Conservation (phyloP, 1,140 invertebrate species). For the Formica selysi region DNA sequence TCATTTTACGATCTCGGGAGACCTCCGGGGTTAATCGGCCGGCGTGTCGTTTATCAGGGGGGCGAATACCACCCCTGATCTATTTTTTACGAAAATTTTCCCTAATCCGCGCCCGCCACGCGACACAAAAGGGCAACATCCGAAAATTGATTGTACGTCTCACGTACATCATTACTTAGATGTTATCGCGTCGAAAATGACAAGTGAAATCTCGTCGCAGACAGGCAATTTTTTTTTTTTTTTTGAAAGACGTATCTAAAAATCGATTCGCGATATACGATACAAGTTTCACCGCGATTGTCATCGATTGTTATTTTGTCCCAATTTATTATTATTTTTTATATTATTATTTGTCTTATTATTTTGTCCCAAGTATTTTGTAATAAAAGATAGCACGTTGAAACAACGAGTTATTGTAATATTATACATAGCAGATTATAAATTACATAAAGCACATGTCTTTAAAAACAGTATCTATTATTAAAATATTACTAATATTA, state of each 20-base stretch:
- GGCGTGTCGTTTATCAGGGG: neutral
- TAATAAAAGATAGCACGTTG: neutral
- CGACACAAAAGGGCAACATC: neutral
- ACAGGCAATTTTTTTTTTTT: neutral
- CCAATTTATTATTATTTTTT: no score
- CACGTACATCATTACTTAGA: neutral
- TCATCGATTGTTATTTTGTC: no score
- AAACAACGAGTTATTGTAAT: neutral
- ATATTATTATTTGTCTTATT: no score
- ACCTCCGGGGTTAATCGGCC: neutral
- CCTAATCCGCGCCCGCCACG: neutral
- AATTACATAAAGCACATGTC: neutral
- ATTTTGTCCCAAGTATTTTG: neutral
- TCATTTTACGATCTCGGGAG: neutral
- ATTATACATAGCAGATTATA: neutral
- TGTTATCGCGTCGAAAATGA: neutral
- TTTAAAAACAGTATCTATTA: conserved; percentile 5
- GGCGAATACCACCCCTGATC: neutral
- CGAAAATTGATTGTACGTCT: neutral
- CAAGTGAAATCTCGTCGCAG: neutral
- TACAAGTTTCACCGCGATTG: neutral
- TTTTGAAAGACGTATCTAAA: neutral
- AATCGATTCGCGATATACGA: neutral
- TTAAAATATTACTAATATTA: neutral
- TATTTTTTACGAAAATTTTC: conserved; percentile 20